These are phyloP conservation scores for Sphaeridia pumilis DNA, from an alignment of 2,888 invertebrate genomes.

Conservation along the genomic window DNA sequence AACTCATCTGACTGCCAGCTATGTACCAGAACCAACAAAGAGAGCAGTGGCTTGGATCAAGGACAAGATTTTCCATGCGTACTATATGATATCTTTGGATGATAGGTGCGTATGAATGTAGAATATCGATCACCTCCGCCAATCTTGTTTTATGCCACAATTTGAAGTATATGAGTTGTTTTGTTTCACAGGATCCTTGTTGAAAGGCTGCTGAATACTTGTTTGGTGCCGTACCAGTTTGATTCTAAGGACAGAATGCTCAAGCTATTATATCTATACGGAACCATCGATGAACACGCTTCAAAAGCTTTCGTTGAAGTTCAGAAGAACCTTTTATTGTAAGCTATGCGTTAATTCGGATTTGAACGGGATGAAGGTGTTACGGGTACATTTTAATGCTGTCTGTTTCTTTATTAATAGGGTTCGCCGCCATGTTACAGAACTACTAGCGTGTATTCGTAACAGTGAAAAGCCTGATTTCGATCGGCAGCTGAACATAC, in stretches of 20 bases:
- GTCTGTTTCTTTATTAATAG: conserved; percentile 38
- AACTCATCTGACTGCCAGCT: conserved; percentile 70
- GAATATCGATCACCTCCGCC: too few relatives aligned
- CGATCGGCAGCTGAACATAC: conserved; percentile 53
- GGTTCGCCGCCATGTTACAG: conserved; percentile 69
- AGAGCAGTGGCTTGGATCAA: conserved; percentile 92
- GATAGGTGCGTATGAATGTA: conserved; percentile 50
- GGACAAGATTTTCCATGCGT: conserved; percentile 89
- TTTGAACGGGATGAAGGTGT: neutral
- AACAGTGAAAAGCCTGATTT: conserved; percentile 45
- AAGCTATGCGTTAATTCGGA: conserved; percentile 32
- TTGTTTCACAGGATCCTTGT: conserved; percentile 53
- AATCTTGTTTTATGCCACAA: neutral
- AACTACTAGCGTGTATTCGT: conserved; percentile 51
- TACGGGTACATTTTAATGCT: neutral
- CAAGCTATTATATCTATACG: conserved; percentile 76
- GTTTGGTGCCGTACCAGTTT: conserved; percentile 84
- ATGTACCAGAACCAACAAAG: conserved; percentile 69
- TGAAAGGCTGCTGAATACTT: conserved; percentile 83
- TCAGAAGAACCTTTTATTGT: conserved; percentile 76
- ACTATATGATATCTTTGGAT: conserved; percentile 70
- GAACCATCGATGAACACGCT: conserved; percentile 89
- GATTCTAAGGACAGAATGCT: conserved; percentile 82
- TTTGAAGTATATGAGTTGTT: neutral
- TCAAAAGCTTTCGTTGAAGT: conserved; percentile 86